Conservation (phyloP, 2,888 invertebrate species). For the Callyntrura sp. region DNA sequence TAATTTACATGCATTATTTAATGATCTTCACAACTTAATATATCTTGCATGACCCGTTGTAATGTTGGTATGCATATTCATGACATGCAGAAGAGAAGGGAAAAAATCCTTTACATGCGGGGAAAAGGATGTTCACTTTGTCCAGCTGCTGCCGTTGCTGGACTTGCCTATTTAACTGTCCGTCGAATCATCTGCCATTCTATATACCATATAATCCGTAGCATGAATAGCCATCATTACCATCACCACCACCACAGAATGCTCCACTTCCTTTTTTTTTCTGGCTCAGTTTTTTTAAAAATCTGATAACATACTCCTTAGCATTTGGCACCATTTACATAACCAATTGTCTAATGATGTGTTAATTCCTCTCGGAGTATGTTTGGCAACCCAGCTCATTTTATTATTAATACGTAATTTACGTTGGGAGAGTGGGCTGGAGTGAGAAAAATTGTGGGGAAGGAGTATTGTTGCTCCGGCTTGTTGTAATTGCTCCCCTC, state of each 20-base stretch:
- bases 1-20: slow-evolving; percentile 14
- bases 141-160: slow-evolving; percentile 16
- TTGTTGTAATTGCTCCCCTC: too few relatives aligned
- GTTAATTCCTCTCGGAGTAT: too few relatives aligned
- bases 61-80: slow-evolving; percentile 30
- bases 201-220: neutral
- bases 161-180: neutral
- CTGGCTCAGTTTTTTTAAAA: neutral
- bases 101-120: neutral
- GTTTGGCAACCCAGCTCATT: too few relatives aligned
- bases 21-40: slow-evolving; percentile 2
- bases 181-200: slow-evolving; percentile 36
- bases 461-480: too few relatives aligned
- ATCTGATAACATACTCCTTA: neutral
- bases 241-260: neutral
- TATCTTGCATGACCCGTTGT: neutral
- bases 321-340: neutral
- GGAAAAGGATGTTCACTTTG: slow-evolving; percentile 22
- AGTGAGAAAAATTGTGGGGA: too few relatives aligned
- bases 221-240: neutral
- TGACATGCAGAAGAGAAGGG: slow-evolving; percentile 3
- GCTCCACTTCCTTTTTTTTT: neutral
- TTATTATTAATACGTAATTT: too few relatives aligned
- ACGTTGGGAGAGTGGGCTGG: too few relatives aligned
- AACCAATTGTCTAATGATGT: neutral